phyloP scores from a whole-genome alignment of 2,113 vertebrate species.

The Entelurus aequoreus region DNA sequence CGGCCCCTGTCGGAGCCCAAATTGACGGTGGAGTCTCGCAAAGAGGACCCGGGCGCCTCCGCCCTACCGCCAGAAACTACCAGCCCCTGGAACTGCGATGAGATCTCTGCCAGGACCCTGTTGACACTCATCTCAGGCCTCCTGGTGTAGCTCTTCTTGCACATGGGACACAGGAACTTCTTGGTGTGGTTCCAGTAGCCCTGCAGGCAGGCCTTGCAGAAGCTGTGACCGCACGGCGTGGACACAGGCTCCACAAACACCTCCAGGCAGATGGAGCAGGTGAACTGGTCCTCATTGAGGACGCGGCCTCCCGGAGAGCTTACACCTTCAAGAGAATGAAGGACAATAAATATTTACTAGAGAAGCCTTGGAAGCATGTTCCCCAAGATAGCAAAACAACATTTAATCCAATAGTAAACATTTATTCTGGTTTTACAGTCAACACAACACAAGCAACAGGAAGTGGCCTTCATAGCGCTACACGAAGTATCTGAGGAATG shows the following conservation, averaged over 20 bases:
- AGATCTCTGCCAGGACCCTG: conserved; percentile 73
- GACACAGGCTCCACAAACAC: conserved; percentile 83
- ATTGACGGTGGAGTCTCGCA: conserved; percentile 23
- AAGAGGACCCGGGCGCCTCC: not conserved
- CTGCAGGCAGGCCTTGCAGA: conserved; percentile 81
- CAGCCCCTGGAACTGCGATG: conserved; percentile 66
- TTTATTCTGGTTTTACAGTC: not conserved
- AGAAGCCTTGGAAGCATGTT: not conserved
- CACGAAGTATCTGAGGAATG: conserved; percentile 48
- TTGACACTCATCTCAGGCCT: conserved; percentile 76
- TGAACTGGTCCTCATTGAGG: conserved; percentile 78
- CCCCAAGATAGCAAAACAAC: not conserved
- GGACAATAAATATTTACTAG: not conserved
- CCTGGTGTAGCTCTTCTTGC: conserved; percentile 71
- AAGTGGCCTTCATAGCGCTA: not conserved
- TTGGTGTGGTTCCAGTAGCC: conserved; percentile 72
- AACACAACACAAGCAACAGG: conserved; percentile 4
- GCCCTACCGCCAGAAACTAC: not conserved
- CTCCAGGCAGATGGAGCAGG: conserved; percentile 87
- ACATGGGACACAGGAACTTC: conserved; percentile 78
- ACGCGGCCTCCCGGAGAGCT: conserved; percentile 35
- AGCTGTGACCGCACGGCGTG: conserved; percentile 87
- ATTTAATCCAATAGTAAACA: not conserved
- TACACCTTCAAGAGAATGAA: conserved; percentile 13
- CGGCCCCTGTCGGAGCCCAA: not conserved